These are phyloP conservation scores for Apamea monoglypha DNA, from an alignment of 2,888 invertebrate genomes.

Conservation along the genomic window DNA sequence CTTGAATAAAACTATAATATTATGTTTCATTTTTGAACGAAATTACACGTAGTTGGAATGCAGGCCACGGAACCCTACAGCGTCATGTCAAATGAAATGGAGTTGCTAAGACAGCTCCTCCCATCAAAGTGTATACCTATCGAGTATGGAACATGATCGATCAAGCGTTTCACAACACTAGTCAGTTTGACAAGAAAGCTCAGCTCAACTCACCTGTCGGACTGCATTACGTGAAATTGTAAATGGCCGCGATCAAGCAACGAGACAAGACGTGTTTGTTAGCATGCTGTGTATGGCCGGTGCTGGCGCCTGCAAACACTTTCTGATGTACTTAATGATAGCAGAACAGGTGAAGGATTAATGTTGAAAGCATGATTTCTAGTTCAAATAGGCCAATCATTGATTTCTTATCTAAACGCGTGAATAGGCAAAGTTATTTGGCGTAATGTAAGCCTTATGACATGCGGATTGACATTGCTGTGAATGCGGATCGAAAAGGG, in stretches of 20 bases:
- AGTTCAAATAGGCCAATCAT: slow-evolving; percentile 64
- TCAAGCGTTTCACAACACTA: slow-evolving; percentile 64
- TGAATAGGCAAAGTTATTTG: slow-evolving; percentile 38
- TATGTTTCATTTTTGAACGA: neutral
- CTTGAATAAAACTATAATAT: neutral
- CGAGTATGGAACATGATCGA: slow-evolving; percentile 49
- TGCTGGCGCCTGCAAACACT: slow-evolving; percentile 68
- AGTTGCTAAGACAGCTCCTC: slow-evolving; percentile 44
- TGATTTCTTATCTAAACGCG: slow-evolving; percentile 59
- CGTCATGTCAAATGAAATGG: slow-evolving; percentile 25
- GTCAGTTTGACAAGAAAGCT: slow-evolving; percentile 71
- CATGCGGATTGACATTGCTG: slow-evolving; percentile 22
- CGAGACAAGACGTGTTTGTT: slow-evolving; percentile 77
- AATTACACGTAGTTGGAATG: neutral
- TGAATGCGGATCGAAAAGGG: slow-evolving; percentile 13
- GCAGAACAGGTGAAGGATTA: slow-evolving; percentile 72
- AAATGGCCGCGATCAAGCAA: slow-evolving; percentile 69
- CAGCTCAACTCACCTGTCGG: slow-evolving; percentile 73
- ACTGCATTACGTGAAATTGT: slow-evolving; percentile 74
- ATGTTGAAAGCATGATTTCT: slow-evolving; percentile 66
- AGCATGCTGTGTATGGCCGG: slow-evolving; percentile 63
- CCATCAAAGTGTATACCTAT: slow-evolving; percentile 43
- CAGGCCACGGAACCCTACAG: slow-evolving; percentile 24
- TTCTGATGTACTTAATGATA: slow-evolving; percentile 80
- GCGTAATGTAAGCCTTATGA: slow-evolving; percentile 37